Conservation (phyloP, 2,797 vertebrate genomes). For the Sebastes miniatus region DNA sequence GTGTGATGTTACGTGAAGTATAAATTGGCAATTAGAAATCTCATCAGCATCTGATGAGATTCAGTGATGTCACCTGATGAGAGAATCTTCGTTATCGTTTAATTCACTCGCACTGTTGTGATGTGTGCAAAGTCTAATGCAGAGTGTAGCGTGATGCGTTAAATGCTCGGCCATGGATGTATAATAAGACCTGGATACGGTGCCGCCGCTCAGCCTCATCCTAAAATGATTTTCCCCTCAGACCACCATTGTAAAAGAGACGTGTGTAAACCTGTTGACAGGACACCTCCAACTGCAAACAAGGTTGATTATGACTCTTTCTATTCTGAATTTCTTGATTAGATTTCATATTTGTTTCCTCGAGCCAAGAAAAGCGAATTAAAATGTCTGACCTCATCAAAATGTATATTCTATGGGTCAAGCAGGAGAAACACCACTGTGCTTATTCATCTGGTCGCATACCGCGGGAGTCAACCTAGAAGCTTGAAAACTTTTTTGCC, state of each 20-base stretch:
- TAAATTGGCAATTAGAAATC: neutral
- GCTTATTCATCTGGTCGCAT: neutral
- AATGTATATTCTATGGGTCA: no score
- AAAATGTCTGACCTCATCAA: no score
- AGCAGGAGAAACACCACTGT: neutral
- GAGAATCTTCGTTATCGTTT: neutral
- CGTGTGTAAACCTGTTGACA: no score
- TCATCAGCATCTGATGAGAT: neutral
- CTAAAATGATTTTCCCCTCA: accelerated
- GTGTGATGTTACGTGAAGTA: neutral
- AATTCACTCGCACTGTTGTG: neutral
- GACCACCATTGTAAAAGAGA: no score
- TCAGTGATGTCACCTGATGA: neutral
- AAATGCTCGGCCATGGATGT: neutral
- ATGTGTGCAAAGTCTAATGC: neutral
- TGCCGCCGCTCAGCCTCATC: accelerated
- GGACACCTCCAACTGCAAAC: no score
- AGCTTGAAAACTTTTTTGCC: neutral
- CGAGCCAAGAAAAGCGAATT: neutral
- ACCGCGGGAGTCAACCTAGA: neutral
- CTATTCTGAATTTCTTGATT: no score
- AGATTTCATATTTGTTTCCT: no score
- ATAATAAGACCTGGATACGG: no score
- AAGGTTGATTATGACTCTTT: no score
- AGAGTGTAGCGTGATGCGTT: neutral